Evolutionary conservation across 2,113 vertebrate genomes (phyloP).

Genomic region (Aepyceros melampus): DNA sequence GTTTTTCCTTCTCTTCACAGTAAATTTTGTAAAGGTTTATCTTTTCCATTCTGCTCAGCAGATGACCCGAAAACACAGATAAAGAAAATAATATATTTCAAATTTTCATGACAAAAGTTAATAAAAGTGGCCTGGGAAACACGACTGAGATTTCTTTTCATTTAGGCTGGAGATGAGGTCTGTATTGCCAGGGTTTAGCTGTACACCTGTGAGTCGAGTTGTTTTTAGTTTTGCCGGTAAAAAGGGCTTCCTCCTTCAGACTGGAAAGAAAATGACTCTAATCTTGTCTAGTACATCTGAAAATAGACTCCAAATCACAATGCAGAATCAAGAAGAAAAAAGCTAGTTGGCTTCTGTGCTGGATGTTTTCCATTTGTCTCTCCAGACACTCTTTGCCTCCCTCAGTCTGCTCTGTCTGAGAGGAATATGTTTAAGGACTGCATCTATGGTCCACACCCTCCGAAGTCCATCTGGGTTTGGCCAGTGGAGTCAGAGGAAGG

Average conservation of each 20-base stretch:
- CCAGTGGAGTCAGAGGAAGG: background rate
- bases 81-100: background rate
- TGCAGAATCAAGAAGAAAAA: background rate
- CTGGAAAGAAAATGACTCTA: background rate
- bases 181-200: background rate
- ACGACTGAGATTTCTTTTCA: conserved; percentile 25
- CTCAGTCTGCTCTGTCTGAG: background rate
- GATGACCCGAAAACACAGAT: conserved; percentile 48
- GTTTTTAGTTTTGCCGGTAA: conserved; percentile 10
- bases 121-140: conserved; percentile 34
- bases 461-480: background rate
- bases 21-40: conserved; percentile 14
- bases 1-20: background rate
- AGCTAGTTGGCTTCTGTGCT: background rate
- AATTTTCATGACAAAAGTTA: conserved; percentile 39
- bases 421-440: background rate
- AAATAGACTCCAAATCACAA: background rate
- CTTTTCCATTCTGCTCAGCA: background rate
- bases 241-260: background rate
- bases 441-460: background rate
- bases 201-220: background rate
- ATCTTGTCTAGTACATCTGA: background rate
- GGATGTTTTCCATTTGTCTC: background rate
- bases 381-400: background rate
- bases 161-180: conserved; percentile 4